Base-by-base conservation (phyloP, 2,113 vertebrate species). In the Scolopax mira region DNA sequence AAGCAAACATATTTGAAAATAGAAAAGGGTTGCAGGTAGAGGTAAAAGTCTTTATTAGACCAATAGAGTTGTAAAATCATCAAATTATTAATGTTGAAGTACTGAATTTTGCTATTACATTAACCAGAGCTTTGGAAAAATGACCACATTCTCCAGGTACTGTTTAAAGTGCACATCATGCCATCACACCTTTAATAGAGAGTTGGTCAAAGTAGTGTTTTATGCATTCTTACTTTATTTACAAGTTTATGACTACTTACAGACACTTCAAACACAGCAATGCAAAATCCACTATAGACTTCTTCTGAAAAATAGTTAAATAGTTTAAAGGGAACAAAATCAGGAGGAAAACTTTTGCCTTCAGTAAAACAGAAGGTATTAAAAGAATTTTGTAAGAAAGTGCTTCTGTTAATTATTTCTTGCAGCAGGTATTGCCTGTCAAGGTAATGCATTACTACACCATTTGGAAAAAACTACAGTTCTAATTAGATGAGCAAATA, bases 401-500 rank as follows among this genome's bases (percentile, higher is more conserved):
- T 35, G 44, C 79, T 97, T 94, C 93, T 92, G 54, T 89, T 97
- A 96, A 96, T 97, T 98, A 96, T 91, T 96, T 95, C 93, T 96
- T 97, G 90, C 65, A 96, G 60, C 94, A 98, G 94, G 91, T 97
- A 95, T 86, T 94, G 72, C 41, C 96, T 97, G 95, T 92, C 96
- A 97, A 94, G 66, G 83, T 97, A 97, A 98, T 96, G 79, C 92
- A 96, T 98, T 94, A 86, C 95, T 94, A 80, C 48, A 91, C 73
- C 93, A 96, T 97, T 98, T 98, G 90, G 96, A 96, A 98, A 96
- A 98, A 98, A 91, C 86, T 97, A 97, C 96, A 94, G 31, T 95
- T 96, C 97, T 98, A 98, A 98, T 98, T 98, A 98, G 97, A 98
- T 97, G 97, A 98, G 97, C 97, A 98, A 98, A 98, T 98, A 98